These are phyloP conservation scores for Andrena camellia DNA, from an alignment of 2,888 invertebrate genomes.

Conservation along the genomic window DNA sequence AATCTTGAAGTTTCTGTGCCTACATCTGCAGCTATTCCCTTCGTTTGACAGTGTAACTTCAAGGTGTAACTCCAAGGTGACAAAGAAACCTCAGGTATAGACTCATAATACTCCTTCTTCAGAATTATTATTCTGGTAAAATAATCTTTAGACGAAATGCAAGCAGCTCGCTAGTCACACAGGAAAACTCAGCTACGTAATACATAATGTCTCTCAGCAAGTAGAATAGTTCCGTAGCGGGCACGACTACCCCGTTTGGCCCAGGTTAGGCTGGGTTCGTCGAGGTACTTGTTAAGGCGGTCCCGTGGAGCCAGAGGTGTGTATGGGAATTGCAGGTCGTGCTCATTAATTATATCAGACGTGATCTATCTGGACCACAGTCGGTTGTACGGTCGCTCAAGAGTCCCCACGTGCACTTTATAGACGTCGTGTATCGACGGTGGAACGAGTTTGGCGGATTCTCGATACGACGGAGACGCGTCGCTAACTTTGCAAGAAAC, in stretches of 20 bases:
- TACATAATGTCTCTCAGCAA: slow-evolving; percentile 67
- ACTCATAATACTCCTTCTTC: no score
- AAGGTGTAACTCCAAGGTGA: no score
- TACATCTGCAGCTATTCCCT: no score
- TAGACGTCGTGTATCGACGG: slow-evolving; percentile 58
- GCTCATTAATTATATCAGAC: slow-evolving; percentile 82
- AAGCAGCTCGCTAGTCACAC: slow-evolving; percentile 15
- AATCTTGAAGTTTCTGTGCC: no score
- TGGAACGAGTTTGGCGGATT: slow-evolving; percentile 14
- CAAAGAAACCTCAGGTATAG: no score
- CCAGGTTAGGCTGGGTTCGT: slow-evolving; percentile 63
- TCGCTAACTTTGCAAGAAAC: slow-evolving; percentile 9
- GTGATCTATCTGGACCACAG: slow-evolving; percentile 82
- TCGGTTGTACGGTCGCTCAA: slow-evolving; percentile 61
- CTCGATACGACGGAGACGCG: slow-evolving; percentile 8
- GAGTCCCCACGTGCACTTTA: slow-evolving; percentile 67
- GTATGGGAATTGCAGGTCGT: slow-evolving; percentile 82
- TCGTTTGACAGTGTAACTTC: no score
- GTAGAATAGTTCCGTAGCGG: slow-evolving; percentile 64
- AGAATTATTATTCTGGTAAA: no score
- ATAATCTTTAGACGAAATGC: no score
- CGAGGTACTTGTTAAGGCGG: slow-evolving; percentile 77
- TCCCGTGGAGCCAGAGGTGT: slow-evolving; percentile 75
- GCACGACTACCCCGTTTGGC: slow-evolving; percentile 53
- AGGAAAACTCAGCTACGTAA: slow-evolving; percentile 73